These are phyloP conservation scores for Lasioglossum albipes DNA, from an alignment of 1,140 invertebrate species.

Conservation along the genomic window DNA sequence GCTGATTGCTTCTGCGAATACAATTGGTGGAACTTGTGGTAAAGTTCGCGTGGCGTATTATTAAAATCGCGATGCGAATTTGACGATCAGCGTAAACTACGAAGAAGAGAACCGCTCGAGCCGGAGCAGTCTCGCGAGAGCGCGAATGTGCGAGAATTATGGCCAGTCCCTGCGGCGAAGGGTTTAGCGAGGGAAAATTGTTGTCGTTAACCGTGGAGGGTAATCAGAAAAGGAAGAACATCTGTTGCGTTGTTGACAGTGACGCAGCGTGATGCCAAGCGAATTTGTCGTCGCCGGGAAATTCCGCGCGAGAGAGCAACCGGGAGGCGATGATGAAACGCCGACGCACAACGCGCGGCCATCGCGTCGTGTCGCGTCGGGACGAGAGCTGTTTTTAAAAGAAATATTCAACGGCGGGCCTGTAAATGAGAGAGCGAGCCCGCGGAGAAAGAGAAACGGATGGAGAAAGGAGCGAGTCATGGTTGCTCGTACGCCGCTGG, in stretches of 20 bases:
- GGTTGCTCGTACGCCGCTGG: background rate
- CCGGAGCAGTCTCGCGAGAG: too few species aligned
- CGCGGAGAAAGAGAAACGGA: background rate
- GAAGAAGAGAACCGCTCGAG: too few species aligned
- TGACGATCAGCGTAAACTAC: too few species aligned
- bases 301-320: constrained; percentile 8
- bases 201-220: background rate
- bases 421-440: constrained; percentile 8
- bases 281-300: constrained; percentile 12
- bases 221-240: background rate
- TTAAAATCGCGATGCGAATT: too few species aligned
- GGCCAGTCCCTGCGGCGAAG: background rate
- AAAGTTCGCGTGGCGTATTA: too few species aligned
- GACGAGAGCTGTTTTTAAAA: background rate
- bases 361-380: background rate
- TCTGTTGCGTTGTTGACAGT: constrained; percentile 16
- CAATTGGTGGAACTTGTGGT: too few species aligned
- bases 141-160: too few species aligned
- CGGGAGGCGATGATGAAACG: constrained; percentile 39
- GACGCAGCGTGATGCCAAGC: background rate
- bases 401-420: constrained; percentile 29
- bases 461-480: too few species aligned
- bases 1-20: too few species aligned
- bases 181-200: background rate
- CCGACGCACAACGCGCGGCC: constrained; percentile 10